Percentiles rank a stretch among this genome's conserved stretches.
Evolutionary conservation across 2,888 invertebrate genomes (phyloP).

Genomic region (Ochropleura plecta): DNA sequence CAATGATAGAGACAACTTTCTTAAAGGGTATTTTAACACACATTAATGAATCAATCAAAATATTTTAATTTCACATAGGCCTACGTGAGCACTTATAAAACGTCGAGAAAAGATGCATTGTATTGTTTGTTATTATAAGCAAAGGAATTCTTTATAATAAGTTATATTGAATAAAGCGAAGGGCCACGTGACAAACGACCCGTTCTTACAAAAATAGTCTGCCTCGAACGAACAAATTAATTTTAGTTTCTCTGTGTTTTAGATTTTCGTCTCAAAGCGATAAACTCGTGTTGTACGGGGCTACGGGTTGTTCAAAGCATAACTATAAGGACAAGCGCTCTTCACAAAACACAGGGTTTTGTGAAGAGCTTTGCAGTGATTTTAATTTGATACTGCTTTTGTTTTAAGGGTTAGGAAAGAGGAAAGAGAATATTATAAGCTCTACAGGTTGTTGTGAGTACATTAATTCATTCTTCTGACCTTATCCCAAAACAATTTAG

Average conservation of each 20-base stretch:
- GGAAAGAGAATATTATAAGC: constrained; percentile 6
- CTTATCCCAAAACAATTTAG: no score
- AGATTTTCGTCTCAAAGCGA: constrained; percentile 39
- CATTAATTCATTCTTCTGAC: no score
- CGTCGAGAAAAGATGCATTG: no score
- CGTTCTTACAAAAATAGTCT: constrained; percentile 60
- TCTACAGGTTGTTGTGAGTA: background rate
- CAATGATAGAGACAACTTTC: no score
- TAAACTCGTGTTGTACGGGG: constrained; percentile 25
- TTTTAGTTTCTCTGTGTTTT: constrained; percentile 56
- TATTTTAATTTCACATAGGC: no score
- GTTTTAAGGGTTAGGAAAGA: constrained; percentile 2
- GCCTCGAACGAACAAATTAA: constrained; percentile 58
- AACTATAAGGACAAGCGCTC: constrained; percentile 9
- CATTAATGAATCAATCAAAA: no score
- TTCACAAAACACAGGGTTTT: constrained; percentile 3
- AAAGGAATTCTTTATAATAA: no score
- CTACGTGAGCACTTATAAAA: no score
- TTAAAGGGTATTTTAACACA: no score
- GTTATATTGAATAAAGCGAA: constrained; percentile 54
- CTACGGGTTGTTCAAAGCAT: constrained; percentile 34
- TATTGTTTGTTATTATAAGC: no score
- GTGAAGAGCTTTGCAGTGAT: background rate
- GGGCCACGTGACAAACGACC: constrained; percentile 65
- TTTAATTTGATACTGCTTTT: constrained; percentile 16